These are phyloP conservation scores for Chaetodon trifasciatus DNA, from an alignment of 2,797 vertebrate genomes.

Conservation along the genomic window DNA sequence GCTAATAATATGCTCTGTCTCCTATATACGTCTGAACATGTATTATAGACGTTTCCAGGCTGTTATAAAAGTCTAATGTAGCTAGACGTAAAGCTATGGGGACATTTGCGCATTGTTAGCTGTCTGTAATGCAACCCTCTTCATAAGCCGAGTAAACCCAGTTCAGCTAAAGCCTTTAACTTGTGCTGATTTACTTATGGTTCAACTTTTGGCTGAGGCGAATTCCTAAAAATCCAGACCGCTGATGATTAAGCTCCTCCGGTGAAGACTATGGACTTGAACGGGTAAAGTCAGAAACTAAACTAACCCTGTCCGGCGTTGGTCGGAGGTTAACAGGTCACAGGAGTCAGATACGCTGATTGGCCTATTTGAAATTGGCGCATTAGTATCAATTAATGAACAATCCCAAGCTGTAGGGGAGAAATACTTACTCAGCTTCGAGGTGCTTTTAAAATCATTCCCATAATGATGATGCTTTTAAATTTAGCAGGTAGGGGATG, in stretches of 20 bases:
- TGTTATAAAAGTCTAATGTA: too few relatives aligned
- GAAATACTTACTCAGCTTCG: background rate
- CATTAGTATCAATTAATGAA: background rate
- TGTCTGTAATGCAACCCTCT: too few relatives aligned
- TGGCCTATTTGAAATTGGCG: background rate
- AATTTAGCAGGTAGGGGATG: too few relatives aligned
- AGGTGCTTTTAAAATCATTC: background rate
- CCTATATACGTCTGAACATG: conserved; percentile 46
- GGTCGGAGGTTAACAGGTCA: background rate
- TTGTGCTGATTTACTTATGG: background rate
- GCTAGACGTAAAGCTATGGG: too few relatives aligned
- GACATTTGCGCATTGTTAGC: too few relatives aligned
- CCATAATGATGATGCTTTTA: too few relatives aligned
- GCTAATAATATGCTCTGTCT: too few relatives aligned
- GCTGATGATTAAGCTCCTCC: background rate
- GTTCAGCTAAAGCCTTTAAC: background rate
- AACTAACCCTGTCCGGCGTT: background rate
- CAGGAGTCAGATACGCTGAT: background rate
- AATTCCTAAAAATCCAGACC: background rate
- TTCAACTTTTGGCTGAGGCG: background rate
- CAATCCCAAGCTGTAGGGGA: background rate
- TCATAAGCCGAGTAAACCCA: too few relatives aligned
- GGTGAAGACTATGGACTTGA: background rate
- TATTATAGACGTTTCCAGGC: background rate
- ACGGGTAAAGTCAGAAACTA: background rate